Evolutionary conservation across 2,888 invertebrate genomes (phyloP), one percentile per base, ranked within the genome.

Genomic region (Trissolcus brochymenae): DNA sequence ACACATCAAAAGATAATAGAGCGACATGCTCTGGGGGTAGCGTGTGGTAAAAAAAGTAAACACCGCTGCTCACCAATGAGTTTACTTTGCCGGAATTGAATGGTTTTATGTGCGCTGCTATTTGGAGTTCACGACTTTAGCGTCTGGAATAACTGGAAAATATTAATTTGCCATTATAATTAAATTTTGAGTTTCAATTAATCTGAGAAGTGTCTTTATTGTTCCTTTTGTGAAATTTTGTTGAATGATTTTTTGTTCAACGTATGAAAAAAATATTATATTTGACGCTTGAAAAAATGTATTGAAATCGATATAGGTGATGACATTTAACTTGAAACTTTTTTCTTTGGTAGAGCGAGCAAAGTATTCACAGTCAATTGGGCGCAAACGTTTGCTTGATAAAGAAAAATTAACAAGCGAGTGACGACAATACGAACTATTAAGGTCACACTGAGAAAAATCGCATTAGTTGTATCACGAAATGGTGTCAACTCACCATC

Each of bases 1-100:
- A 73, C 66, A 59, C 46, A 66, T 55, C 65, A 61, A 55, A 73
- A 73, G 55, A 66, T 66, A 66, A 66, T 66, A 73, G 55, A 40
- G 55, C 25, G 46, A 55, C 60, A 73, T 60, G 60, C 54, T 53
- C 49, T 46, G 59, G 51, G 21, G 35, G 35, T 35, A 35, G 35
- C 35, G 35, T 35, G 46, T 11, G 46, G 46, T 46, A 25, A 62
- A 54, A 71, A 62, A 62, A 40, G 51, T 51, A 51, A 71, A 62
- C 49, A 62, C 56, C 56, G 29, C 6, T 41, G 53, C 25, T 67
- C 43, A n/a, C 9, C 21, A 40, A 14, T 4, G 14, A 53, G 9
- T 57, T 71, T 57, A 51, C 50, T 62, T 57, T 62, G 51, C 29
- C 14, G 21, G 35, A 62, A 62, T 41, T 62, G 62, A 71, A 71